A percentile compares a stretch with the other conserved stretches of the same genome.
These are phyloP conservation scores for Anodontia alba DNA, from an alignment of 2,888 invertebrate species.

Conservation along the genomic window DNA sequence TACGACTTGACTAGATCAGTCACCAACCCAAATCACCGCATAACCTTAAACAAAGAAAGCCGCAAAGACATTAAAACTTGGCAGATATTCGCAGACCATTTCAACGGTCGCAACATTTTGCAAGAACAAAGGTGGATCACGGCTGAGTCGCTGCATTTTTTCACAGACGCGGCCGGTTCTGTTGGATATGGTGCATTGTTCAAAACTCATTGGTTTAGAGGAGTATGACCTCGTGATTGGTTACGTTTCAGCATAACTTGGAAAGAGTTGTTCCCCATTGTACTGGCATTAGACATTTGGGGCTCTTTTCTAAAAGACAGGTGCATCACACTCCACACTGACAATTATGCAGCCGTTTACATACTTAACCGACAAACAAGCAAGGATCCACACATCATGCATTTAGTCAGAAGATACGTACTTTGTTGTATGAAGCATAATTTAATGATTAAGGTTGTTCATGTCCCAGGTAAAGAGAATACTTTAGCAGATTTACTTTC, in stretches of 20 bases:
- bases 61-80: conserved; percentile 28
- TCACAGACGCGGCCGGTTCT: conserved; percentile 39
- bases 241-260: conserved; percentile 32
- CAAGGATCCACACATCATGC: conserved; percentile 33
- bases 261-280: conserved; percentile 52
- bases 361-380: conserved; percentile 47
- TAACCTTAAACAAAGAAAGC: conserved; percentile 21
- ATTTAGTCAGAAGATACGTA: conserved; percentile 42
- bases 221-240: conserved; percentile 27
- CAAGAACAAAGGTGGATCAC: conserved; percentile 17
- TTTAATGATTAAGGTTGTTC: conserved; percentile 28
- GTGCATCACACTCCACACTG: conserved; percentile 37
- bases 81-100: conserved; percentile 33
- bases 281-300: conserved; percentile 50
- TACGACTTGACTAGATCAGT: conserved; percentile 32
- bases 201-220: conserved; percentile 35
- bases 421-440: conserved; percentile 40
- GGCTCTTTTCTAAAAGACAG: conserved; percentile 12
- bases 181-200: conserved; percentile 55
- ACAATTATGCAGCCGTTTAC: conserved; percentile 46
- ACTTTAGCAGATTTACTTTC: conserved; percentile 47
- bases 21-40: conserved; percentile 22
- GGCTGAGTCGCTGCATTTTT: conserved; percentile 23
- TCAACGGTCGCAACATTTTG: conserved; percentile 40
- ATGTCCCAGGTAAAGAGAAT: conserved; percentile 43